Base-by-base conservation (phyloP, 2,888 invertebrate species). In the Agriopis marginaria region DNA sequence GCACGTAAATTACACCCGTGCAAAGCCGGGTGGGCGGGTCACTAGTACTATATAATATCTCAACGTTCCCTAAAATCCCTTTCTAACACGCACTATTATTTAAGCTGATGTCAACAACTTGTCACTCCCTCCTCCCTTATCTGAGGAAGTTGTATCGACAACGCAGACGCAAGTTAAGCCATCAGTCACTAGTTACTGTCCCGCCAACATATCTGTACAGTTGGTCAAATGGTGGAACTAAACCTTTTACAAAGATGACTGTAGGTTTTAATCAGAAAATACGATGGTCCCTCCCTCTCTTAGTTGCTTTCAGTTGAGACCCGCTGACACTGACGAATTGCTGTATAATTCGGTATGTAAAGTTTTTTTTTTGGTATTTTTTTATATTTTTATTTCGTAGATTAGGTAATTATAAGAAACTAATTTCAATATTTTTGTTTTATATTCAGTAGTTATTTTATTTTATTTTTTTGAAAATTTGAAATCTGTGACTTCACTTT, bases 131-230 rank as follows among this genome's bases (percentile, higher is more conserved):
- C 12, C 32, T 23, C 17, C 32, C 47, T 47, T 47, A 23, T 49
- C 39, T 10, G 39, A 8, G 60, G 49, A 60, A 49, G 49, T 49
- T 49, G 49, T 49, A 60, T 60, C 49, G 49, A 40, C 14, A 44
- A 40, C 14, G 49, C 14, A 14, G 49, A 60, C 49, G 10, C 60
- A 60, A 59, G 59, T 49, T 59, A 59, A 47, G n/a, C 59, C n/a
- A 39, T 60, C 60, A 60, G 39, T 60, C 60, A 59, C 59, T n/a
- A 39, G 32, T 59, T 39, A 40, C 32, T 32, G 11, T 2, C 0
- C 45, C 0, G 45, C 42, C 3, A 14, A 42, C 14, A 14, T 44
- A 56, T 44, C 7, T 39, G 32, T 40, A 42, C 14, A 44, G 11
- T 23, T 17, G 7, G 4, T 8, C 11, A 7, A 11, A 10, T 9